Evolutionary conservation across 2,113 vertebrate genomes (phyloP).

Genomic region (Grammomys surdaster): DNA sequence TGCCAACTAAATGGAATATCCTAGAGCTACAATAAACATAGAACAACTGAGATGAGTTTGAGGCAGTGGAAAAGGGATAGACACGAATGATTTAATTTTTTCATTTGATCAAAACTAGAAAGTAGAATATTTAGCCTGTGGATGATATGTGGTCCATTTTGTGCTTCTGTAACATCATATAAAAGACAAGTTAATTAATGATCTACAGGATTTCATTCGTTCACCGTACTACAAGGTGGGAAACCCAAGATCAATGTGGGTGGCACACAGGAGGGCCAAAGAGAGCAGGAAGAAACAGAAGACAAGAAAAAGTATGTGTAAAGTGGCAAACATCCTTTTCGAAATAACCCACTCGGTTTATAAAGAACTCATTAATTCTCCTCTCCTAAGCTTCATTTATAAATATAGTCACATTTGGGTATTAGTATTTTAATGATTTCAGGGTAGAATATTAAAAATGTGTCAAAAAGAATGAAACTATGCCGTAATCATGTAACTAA

Average conservation of each 20-base stretch:
- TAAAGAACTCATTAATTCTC: too few species aligned
- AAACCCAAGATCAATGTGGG: background rate
- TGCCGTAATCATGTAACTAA: background rate
- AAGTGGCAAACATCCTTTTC: rapidly evolving
- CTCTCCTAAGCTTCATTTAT: too few species aligned
- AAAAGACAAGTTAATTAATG: background rate
- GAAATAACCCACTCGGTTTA: rapidly evolving
- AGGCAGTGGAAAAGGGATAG: too few species aligned
- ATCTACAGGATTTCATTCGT: background rate
- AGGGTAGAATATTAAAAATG: too few species aligned
- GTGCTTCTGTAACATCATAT: background rate
- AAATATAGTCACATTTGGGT: background rate
- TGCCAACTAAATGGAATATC: background rate
- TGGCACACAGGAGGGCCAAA: background rate
- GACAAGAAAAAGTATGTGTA: background rate
- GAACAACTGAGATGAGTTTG: background rate
- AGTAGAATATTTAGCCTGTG: background rate
- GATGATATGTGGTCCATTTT: background rate
- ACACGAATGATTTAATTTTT: background rate
- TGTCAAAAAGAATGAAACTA: background rate
- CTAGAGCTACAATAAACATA: background rate
- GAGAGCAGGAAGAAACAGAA: background rate
- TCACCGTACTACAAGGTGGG: background rate
- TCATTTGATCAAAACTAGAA: background rate
- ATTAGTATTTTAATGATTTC: background rate